Evolutionary conservation across 1,140 invertebrate species (phyloP).

Genomic region (Palaemon carinicauda): DNA sequence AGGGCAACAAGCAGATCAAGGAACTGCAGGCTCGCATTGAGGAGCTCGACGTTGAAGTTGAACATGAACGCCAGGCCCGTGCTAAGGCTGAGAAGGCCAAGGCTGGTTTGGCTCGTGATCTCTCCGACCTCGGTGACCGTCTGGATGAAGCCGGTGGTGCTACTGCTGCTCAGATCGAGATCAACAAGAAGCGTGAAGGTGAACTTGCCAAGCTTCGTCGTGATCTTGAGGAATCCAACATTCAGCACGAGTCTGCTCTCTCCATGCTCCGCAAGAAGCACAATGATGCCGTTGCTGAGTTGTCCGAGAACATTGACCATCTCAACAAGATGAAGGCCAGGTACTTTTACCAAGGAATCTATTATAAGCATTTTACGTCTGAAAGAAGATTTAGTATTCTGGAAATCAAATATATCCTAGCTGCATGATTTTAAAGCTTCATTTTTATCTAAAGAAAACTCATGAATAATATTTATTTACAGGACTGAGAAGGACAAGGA

Average conservation of each 20-base stretch:
- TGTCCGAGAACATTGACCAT: slow-evolving; percentile 48
- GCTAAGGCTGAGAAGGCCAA: slow-evolving; percentile 69
- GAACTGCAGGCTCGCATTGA: slow-evolving; percentile 70
- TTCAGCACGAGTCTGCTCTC: slow-evolving; percentile 43
- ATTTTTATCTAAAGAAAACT: neutral
- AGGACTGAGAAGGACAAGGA: slow-evolving; percentile 49
- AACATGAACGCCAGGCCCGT: slow-evolving; percentile 66
- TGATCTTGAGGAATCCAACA: slow-evolving; percentile 46
- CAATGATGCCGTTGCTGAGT: slow-evolving; percentile 40
- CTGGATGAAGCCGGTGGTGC: slow-evolving; percentile 45
- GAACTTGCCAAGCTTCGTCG: slow-evolving; percentile 46
- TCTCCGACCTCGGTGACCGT: slow-evolving; percentile 35
- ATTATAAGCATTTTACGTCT: no score
- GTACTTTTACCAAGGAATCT: neutral
- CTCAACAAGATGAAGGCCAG: slow-evolving; percentile 53
- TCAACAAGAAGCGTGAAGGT: slow-evolving; percentile 50
- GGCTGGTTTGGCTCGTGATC: slow-evolving; percentile 51
- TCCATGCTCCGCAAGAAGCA: slow-evolving; percentile 45
- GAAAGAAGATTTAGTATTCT: neutral
- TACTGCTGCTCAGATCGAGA: slow-evolving; percentile 38
- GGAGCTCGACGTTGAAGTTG: slow-evolving; percentile 71
- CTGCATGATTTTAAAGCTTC: neutral
- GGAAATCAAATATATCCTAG: neutral
- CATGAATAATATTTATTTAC: neutral
- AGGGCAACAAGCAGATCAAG: slow-evolving; percentile 73